Evolutionary conservation across 1,140 invertebrate species (phyloP), one percentile per base, ranked within the genome.

Genomic region (Euura lappo): DNA sequence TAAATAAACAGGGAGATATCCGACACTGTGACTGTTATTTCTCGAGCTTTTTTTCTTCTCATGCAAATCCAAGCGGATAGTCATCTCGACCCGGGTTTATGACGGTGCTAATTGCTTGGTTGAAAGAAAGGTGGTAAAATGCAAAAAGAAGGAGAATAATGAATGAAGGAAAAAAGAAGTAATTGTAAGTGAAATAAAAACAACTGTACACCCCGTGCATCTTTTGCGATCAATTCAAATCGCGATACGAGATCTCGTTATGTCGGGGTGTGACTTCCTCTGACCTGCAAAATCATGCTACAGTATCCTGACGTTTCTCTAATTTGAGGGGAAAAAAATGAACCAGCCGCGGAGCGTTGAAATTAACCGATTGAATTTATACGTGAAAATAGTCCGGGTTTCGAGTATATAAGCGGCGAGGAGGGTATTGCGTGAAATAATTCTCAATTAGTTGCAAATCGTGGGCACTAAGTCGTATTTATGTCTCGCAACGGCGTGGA

Each of bases 91-190:
- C 70, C 71, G 72, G 68, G 76, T 79, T 79, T 79, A 79, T 76
- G 76, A 76, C 76, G 64, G 77, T 77, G 79, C 76, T 80, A 80
- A 80, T 80, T 80, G 79, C 79, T 74, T 75, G 75, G 74, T 74
- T 76, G 70, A 76, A 78, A 78, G 79, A 80, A 78, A 78, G 79
- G 79, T 80, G 79, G 77, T 80, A 80, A 78, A 78, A 76, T 75
- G 77, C 75, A 78, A 78, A 79, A 79, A 75, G 45, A 69, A 73
- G 66, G 69, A 70, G 42, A 73, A 72, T 72, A 76, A 77, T 76
- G 75, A 47, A n/a, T 60, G 5, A 11, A 51, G 13, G 13, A 60
- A 60, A 60, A 60, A 60, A 28, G 28, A 44, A 65, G 70, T 13
- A 71, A 60, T n/a, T 5, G 51, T n/a, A 45, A 73, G 45, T 65